Evolutionary conservation across 2,113 vertebrate species (phyloP).

Genomic region (Dipodomys merriami): DNA sequence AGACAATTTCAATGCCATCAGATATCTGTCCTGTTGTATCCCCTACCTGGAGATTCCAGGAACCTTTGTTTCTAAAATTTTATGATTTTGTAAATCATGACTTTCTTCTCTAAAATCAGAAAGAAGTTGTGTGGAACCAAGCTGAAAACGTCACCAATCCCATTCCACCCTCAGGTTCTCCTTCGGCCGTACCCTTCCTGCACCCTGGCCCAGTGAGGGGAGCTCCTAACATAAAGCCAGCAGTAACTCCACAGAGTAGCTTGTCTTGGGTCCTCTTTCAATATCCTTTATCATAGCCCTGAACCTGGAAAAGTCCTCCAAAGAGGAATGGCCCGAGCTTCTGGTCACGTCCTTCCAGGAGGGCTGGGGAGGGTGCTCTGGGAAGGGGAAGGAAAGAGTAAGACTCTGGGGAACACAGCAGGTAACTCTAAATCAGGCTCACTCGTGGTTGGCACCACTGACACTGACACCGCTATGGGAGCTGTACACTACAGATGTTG

Average conservation of each 20-base stretch:
- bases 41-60: not conserved
- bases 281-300: not conserved
- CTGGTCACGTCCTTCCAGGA: not conserved
- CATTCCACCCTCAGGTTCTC: not conserved
- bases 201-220: not conserved
- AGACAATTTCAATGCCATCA: not conserved
- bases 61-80: slow-evolving; percentile 32
- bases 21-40: not conserved
- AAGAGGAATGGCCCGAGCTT: not conserved
- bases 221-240: not conserved
- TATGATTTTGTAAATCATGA: not conserved
- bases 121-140: not conserved
- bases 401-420: not conserved
- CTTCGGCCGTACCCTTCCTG: not conserved
- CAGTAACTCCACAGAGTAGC: not conserved
- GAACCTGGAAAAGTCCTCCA: not conserved
- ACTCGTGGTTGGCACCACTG: not conserved
- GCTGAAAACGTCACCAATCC: not conserved
- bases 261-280: no score
- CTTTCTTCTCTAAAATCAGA: slow-evolving; percentile 19
- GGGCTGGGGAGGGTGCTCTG: not conserved
- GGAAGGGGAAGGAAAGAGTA: not conserved
- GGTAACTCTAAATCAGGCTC: not conserved
- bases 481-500: accelerated
- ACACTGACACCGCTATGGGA: not conserved